Conservation (phyloP, 2,888 invertebrate species). For the Drosophila greeni region DNA sequence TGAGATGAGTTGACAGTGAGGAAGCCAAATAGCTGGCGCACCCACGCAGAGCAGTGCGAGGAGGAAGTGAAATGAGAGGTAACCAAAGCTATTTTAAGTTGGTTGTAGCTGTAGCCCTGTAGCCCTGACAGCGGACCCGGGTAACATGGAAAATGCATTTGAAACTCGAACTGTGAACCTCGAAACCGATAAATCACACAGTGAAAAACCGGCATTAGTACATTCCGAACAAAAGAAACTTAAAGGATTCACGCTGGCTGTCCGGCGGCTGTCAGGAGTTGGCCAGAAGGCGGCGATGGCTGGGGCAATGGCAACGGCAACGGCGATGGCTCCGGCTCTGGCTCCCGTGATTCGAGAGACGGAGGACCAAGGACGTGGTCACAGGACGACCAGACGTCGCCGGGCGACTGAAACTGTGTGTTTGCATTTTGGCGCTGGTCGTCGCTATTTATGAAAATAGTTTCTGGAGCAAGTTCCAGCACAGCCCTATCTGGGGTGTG, state of each 20-base stretch:
- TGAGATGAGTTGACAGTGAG: constrained; percentile 65
- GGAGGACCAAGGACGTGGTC: constrained; percentile 8
- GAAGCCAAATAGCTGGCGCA: constrained; percentile 61
- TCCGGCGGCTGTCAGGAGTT: constrained; percentile 44
- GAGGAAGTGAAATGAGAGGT: constrained; percentile 38
- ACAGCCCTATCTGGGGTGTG: constrained; percentile 12
- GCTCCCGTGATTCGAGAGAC: constrained; percentile 18
- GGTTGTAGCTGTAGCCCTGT: constrained; percentile 49
- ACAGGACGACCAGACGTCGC: constrained; percentile 36
- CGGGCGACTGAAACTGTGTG: constrained; percentile 31
- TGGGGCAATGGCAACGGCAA: constrained; percentile 5
- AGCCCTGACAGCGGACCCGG: constrained; percentile 24
- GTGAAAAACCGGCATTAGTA: constrained; percentile 74
- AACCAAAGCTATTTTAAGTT: constrained; percentile 63
- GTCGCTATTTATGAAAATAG: constrained; percentile 71
- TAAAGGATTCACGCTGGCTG: constrained; percentile 68
- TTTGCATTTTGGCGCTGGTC: constrained; percentile 52
- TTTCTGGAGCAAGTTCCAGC: constrained; percentile 47
- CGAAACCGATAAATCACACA: constrained; percentile 75
- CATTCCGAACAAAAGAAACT: constrained; percentile 67
- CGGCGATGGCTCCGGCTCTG: neutral
- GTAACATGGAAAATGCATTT: constrained; percentile 73
- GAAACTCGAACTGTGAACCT: constrained; percentile 73
- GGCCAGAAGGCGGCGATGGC: constrained; percentile 29
- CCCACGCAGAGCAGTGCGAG: constrained; percentile 31